Base-by-base conservation (phyloP, 2,888 invertebrate species). In the Drosophila falleni region DNA sequence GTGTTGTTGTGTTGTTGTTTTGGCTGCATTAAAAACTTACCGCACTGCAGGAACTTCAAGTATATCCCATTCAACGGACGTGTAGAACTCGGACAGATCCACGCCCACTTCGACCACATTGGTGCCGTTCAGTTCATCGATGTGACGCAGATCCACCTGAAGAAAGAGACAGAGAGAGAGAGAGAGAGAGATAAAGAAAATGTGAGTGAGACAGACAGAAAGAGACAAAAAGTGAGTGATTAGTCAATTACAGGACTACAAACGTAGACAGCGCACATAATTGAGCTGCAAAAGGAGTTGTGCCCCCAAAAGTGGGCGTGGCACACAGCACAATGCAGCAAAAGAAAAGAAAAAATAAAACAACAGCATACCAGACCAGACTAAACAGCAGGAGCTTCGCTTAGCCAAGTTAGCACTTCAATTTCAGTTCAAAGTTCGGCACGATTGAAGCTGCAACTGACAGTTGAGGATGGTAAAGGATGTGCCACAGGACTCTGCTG, bases 41-140 rank as follows among this genome's bases (percentile, higher is more conserved):
- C 97, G 96, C 80, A 97, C 97, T 80, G 97, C 97, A 80, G 97
- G 98, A 91, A 98, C 99, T 94, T 98, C 97, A 74, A 99, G 94
- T 89, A 99, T 98, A 93, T 99, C 99, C 99, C 99, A 99, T 93
- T 99, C 99, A 61, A 99, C 99, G 74, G 98, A 98, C 95, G 97
- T 97, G 94, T 99, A 99, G 94, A 99, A 99, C 93, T 98, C 99
- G 60, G 97, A 97, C 78, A 99, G 95, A 93, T 99, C 99, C 71
- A 99, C 98, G 59, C 99, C 99, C 71, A 97, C 96, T 68, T 97
- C 97, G 77, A 98, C 97, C 85, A 97, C 94, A 93, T 97, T 97
- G 93, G 97, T 97, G 87, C 97, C 97, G 51, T 96, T 95, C 90
- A 96, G 95, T 93, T 98, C 97, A 91, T 98, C 97, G 96, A 97